Evolutionary conservation across 2,797 vertebrate genomes (phyloP), one percentile per base, ranked within the genome.

Genomic region (Halcyon smyrnensis): DNA sequence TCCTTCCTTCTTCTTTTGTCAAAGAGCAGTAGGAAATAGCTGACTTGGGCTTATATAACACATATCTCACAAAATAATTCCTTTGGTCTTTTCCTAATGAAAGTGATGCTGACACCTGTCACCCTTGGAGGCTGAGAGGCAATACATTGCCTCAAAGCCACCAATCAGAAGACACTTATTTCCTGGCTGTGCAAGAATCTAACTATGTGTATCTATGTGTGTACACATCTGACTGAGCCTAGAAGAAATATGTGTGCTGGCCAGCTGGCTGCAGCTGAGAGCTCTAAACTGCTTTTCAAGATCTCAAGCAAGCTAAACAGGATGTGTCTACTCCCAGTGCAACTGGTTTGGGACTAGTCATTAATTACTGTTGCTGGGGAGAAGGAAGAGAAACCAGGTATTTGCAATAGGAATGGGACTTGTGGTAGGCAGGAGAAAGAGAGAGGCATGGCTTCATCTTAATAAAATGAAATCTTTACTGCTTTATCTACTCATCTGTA

Each of bases 241-340:
- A 56, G 45, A 87, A 51, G 34, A 78, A 79, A 45, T 48, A 88
- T 12, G 65, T 24, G 32, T 56, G 37, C 54, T 64, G 36, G 32
- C 25, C 53, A 74, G 25, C 53, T 92, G 79, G 69, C 62, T 88
- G 83, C 57, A 86, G 34, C 69, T 84, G 46, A 69, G 80, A 87
- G 50, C 24, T 65, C 77, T 36, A 71, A 59, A 73, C 70, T 56
- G 77, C 36, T 76, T 95, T 95, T 94, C 83, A 93, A 89, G 93
- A 84, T 48, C 85, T 76, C 62, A 36, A 50, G 80, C 94, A 90
- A 95, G 91, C 81, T 90, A 48, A 93, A 90, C 94, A 84, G 93
- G 95, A 93, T 87, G 18, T 48, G 75, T 60, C 46, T 84, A 56
- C 67, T 88, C 67, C 68, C 43, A 78, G 73, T 43, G 62, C 76